Percentiles rank a stretch among this genome's conserved stretches.
These are phyloP conservation scores for Papilio glaucus DNA, from an alignment of 1,140 invertebrate genomes.

Conservation along the genomic window DNA sequence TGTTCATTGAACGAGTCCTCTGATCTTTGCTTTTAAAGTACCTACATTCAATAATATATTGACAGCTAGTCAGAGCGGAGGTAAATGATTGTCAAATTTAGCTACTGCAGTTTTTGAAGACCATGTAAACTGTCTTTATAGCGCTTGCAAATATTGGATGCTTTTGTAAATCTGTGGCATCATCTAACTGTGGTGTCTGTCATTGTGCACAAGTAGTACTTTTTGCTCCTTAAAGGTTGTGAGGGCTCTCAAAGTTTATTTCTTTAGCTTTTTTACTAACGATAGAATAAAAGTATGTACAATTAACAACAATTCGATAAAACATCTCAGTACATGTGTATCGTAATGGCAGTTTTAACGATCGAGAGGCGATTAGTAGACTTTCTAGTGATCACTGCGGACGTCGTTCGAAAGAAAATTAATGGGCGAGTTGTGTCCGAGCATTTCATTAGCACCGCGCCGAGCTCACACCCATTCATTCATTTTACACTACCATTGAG, in stretches of 20 bases:
- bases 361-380: slow-evolving; percentile 6
- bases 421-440: slow-evolving; percentile 21
- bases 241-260: not conserved
- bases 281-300: not conserved
- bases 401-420: slow-evolving; percentile 21
- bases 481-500: slow-evolving; percentile 64
- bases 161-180: too few species aligned
- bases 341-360: slow-evolving; percentile 11
- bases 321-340: not conserved
- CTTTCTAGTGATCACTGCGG: slow-evolving; percentile 5
- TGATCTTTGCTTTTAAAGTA: too few species aligned
- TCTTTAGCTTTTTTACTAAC: not conserved
- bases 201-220: too few species aligned
- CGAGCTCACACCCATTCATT: slow-evolving; percentile 57
- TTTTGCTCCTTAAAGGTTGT: too few species aligned
- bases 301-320: not conserved
- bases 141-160: too few species aligned
- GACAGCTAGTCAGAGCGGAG: too few species aligned
- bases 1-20: too few species aligned
- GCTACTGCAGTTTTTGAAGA: too few species aligned
- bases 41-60: too few species aligned
- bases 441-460: slow-evolving; percentile 41
- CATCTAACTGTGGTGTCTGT: too few species aligned
- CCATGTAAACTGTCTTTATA: too few species aligned
- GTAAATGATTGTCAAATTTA: too few species aligned